Evolutionary conservation across 2,797 vertebrate species (phyloP).

Genomic region (Coreius guichenoti): DNA sequence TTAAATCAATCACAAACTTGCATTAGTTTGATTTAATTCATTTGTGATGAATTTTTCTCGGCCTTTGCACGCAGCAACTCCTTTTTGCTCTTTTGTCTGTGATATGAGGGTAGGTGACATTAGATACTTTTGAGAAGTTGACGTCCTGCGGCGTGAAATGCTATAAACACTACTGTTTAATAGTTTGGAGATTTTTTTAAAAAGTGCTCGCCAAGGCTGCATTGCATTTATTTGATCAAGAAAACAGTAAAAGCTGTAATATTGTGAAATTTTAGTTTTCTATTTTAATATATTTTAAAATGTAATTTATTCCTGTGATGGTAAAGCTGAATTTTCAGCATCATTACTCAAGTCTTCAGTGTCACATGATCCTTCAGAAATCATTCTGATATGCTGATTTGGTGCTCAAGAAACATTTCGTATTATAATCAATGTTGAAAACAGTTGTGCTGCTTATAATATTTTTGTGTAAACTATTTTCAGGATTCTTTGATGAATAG

Average conservation of each 20-base stretch:
- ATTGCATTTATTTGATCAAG: not conserved
- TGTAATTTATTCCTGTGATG: too few relatives aligned
- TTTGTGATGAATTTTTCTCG: not conserved
- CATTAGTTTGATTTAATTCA: not conserved
- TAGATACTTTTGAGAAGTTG: not conserved
- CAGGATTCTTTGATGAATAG: not conserved
- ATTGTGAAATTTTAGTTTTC: not conserved
- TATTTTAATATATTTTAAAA: not conserved
- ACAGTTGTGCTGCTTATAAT: not conserved
- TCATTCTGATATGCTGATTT: not conserved
- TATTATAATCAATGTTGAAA: not conserved
- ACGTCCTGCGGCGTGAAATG: not conserved
- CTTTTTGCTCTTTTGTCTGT: not conserved
- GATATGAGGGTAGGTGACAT: not conserved
- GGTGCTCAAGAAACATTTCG: not conserved
- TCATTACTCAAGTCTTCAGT: not conserved
- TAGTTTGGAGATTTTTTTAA: too few relatives aligned
- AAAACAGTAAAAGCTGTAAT: not conserved
- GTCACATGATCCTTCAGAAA: not conserved
- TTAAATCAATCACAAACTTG: not conserved
- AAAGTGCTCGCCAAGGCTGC: not conserved
- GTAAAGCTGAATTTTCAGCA: constrained; percentile 5
- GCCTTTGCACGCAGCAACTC: not conserved
- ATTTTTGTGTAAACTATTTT: not conserved
- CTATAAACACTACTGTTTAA: not conserved